Evolutionary conservation across 2,113 vertebrate species (phyloP), one percentile per base, ranked within the genome.

Genomic region (Heptranchias perlo): DNA sequence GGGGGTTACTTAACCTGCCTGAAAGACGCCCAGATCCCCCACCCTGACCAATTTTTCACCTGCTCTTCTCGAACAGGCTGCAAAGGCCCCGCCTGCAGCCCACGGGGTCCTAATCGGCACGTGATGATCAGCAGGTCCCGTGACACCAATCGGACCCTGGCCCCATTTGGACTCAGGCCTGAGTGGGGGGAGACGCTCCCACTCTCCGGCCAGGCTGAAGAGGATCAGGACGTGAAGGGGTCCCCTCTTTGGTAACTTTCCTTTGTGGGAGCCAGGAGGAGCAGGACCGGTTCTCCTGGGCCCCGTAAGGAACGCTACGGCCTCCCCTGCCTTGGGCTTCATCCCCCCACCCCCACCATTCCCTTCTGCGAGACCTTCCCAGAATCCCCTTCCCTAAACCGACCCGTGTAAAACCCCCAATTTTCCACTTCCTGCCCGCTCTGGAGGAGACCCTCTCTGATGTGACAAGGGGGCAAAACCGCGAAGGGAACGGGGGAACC

Each of bases 401-500:
- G 14, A 10, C 73, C 14, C 16, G 23, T 67, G 35, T 39, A 10
- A 13, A 28, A 78, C 13, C 13, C 35, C 65, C 65, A 4, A 67
- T 1, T 3, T 67, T 67, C 65, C 16, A 67, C 65, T 67, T 28
- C 21, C 23, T 25, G 28, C 16, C 64, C 18, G 13, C 64, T 23
- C 5, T 6, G 23, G 28, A 21, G 14, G 14, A 23, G 64, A 65
- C 67, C 23, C 25, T 49, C 28, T 49, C 86, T 18, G 39, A 87
- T 47, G 84, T 21, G 49, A 39, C 84, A 16, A 10, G 84, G 16
- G n/a, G 16, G 84, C 39, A 3, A 89, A 39, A 52, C 58, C 52
- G 47, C 1, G 31, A 87, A 82, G 94, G 96, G 96, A 97, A 97
- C 96, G n/a, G n/a, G n/a, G n/a, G n/a, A n/a, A n/a, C n/a, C n/a